Base-by-base conservation (phyloP, 2,888 invertebrate species). In the Formica aserva region DNA sequence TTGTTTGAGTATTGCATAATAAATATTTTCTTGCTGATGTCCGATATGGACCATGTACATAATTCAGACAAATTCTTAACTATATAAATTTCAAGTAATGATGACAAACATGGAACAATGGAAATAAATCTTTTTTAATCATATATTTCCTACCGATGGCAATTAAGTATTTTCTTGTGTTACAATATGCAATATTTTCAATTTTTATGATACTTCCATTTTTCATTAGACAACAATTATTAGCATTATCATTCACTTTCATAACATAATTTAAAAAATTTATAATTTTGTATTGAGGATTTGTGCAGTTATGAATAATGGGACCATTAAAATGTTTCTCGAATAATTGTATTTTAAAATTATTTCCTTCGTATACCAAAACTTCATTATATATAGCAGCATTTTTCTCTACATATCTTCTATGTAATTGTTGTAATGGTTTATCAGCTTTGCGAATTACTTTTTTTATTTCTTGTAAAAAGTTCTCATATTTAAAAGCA, bases 401-500 rank as follows among this genome's bases (percentile, higher is more conserved):
- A 66, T 66, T 45, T 66, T 45, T 66, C 26, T 66, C 45, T 15
- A 26, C 3, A 26, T 15, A 66, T 66, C 26, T 66, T 26, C 66
- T 66, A 18, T 66, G 29, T 15, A 78, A 35, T 71, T 80, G 63
- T n/a, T 71, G 71, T 5, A 80, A n/a, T 38, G 83, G 66, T 52
- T 83, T 69, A 15, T 83, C 66, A 38, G 35, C 13, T 83, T 83
- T 83, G 26, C 83, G 32, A 48, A 85, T 8, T 32, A 69, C 1
- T 57, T 60, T 65, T 29, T 78, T 78, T 52, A 83, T 22, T 22
- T 41, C 29, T 67, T 38, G 65, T 35, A 85, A 60, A 69, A 67
- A 80, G 22, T 83, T 85, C 32, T 85, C 85, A 80, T 66, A 85
- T 38, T 18, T 29, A n/a, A 83, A 85, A 13, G 83, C 83, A 76